phyloP scores from a whole-genome alignment of 2,888 invertebrate species.

The Uropetala carovei region DNA sequence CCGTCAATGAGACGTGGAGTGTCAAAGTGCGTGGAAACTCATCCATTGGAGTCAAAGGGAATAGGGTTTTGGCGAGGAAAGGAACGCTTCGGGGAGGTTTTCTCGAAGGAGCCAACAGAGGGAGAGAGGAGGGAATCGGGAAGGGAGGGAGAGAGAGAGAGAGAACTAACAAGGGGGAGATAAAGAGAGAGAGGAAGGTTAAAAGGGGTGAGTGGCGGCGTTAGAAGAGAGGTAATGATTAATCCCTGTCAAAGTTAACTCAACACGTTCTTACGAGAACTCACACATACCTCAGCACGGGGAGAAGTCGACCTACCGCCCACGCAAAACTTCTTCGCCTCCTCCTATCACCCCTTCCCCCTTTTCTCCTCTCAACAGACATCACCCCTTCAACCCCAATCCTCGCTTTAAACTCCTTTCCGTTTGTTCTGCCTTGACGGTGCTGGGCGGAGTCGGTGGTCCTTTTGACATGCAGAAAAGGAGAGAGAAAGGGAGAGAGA shows the following conservation, averaged over 20 bases:
- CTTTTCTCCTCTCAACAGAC: background rate
- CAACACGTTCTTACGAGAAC: constrained; percentile 66
- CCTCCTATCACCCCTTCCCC: background rate
- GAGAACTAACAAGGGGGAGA: background rate
- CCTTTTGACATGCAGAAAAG: background rate
- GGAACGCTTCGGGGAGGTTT: background rate
- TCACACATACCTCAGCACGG: constrained; percentile 39
- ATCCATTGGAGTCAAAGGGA: constrained; percentile 54
- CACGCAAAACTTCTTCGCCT: constrained; percentile 25
- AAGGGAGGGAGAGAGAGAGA: constrained; percentile 1
- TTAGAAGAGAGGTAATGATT: constrained; percentile 67
- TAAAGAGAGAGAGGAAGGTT: background rate
- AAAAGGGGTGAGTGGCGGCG: background rate
- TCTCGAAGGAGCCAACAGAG: background rate
- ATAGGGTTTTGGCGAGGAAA: constrained; percentile 8
- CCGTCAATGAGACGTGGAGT: constrained; percentile 28
- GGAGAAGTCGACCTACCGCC: background rate
- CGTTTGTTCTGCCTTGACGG: constrained; percentile 23
- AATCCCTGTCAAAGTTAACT: constrained; percentile 68
- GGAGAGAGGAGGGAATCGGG: background rate
- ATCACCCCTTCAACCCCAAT: background rate
- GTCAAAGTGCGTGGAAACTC: constrained; percentile 57
- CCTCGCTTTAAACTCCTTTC: constrained; percentile 55
- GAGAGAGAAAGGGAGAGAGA: background rate
- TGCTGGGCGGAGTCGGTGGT: background rate